phyloP scores from a whole-genome alignment of 2,797 vertebrate genomes.

The Anolis apletophallus region DNA sequence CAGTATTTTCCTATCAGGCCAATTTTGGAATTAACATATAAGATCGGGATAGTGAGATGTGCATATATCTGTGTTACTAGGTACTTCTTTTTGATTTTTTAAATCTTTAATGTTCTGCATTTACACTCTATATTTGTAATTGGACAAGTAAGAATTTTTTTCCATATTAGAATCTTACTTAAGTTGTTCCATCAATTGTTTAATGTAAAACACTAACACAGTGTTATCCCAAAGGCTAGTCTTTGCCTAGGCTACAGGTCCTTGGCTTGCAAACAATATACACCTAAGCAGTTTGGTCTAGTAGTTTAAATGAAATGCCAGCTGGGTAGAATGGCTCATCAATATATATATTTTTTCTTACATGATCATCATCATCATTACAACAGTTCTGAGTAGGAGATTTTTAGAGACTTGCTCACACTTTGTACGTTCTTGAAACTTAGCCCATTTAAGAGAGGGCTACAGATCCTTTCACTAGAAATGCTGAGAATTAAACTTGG shows the following conservation, averaged over 20 bases:
- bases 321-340: not conserved
- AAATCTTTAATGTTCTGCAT: not conserved
- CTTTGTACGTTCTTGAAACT: not conserved
- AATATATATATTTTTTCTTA: not conserved
- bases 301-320: conserved; percentile 9
- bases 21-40: not conserved
- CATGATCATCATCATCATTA: not conserved
- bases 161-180: not conserved
- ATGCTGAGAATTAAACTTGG: not conserved
- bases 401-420: not conserved
- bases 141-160: not conserved
- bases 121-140: not conserved
- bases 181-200: not conserved
- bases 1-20: not conserved
- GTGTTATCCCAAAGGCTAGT: too few species aligned
- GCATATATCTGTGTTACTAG: not conserved
- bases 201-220: not conserved
- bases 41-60: not conserved
- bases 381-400: not conserved
- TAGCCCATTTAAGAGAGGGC: not conserved
- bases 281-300: not conserved
- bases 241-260: too few species aligned
- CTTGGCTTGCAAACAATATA: not conserved
- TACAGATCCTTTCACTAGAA: not conserved
- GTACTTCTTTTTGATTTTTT: not conserved